Percentiles rank a stretch among this genome's conserved stretches.
phyloP scores from a whole-genome alignment of 2,888 invertebrate species.

The Limenitis camilla region DNA sequence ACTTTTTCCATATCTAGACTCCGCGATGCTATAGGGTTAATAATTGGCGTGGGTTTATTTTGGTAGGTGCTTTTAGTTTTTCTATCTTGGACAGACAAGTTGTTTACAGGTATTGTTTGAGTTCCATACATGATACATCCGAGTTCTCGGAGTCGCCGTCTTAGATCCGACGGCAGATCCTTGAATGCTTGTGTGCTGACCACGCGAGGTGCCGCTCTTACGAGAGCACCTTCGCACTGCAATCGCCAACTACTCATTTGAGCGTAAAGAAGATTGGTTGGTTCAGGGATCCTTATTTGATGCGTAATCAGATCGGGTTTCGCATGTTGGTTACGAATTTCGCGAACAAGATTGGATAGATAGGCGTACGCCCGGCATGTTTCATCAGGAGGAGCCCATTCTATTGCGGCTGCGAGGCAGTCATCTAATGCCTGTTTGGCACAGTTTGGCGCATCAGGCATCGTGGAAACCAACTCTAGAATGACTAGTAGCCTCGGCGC shows the following conservation, averaged over 20 bases:
- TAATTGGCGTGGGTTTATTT: conserved; percentile 25
- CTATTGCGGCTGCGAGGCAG: conserved; percentile 84
- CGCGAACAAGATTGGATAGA: conserved; percentile 38
- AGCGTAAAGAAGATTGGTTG: conserved; percentile 32
- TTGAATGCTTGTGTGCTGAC: conserved; percentile 36
- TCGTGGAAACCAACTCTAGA: conserved; percentile 77
- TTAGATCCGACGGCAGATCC: conserved; percentile 46
- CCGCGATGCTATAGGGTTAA: conserved; percentile 27
- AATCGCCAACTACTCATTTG: conserved; percentile 44
- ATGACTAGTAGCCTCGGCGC: conserved; percentile 86
- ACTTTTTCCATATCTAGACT: conserved; percentile 52
- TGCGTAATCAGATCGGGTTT: conserved; percentile 42
- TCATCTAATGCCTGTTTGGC: conserved; percentile 77
- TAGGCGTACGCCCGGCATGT: conserved; percentile 85
- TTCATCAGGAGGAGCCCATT: conserved; percentile 85
- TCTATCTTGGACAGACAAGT: conserved; percentile 32
- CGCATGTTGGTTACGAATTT: conserved; percentile 33
- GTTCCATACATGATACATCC: conserved; percentile 51
- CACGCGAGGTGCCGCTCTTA: conserved; percentile 48
- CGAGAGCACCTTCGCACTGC: conserved; percentile 51
- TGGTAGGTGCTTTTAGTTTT: conserved; percentile 29
- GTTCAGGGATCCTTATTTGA: conserved; percentile 25
- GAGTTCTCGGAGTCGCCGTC: conserved; percentile 49
- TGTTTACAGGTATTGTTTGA: conserved; percentile 29
- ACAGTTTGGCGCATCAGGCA: conserved; percentile 33